A percentile compares a stretch with the other conserved stretches of the same genome.
Conservation (phyloP, 2,888 invertebrate genomes). For the Physocephala rufipes region DNA sequence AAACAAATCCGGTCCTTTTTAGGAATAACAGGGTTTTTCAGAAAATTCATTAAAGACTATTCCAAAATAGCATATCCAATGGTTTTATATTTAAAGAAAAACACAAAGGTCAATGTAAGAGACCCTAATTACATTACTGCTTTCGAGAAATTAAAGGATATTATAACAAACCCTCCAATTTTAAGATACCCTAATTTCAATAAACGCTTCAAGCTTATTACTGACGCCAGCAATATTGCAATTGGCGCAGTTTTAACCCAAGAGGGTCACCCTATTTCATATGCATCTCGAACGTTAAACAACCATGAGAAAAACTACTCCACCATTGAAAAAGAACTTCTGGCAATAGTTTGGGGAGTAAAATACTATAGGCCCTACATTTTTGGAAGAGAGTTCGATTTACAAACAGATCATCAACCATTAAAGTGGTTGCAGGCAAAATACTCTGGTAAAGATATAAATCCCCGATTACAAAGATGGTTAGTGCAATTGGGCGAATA, state of each 20-base stretch:
- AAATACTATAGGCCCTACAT: constrained; percentile 53
- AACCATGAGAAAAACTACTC: constrained; percentile 48
- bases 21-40: not conserved
- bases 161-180: too few species aligned
- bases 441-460: constrained; percentile 3
- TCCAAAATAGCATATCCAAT: constrained; percentile 48
- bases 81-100: too few species aligned
- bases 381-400: constrained; percentile 50
- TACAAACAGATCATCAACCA: constrained; percentile 56
- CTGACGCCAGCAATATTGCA: constrained; percentile 38
- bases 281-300: constrained; percentile 49
- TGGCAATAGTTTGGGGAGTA: constrained; percentile 50
- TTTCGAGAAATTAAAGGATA: too few species aligned
- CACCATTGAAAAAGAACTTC: constrained; percentile 51
- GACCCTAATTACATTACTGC: too few species aligned
- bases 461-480: constrained; percentile 23
- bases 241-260: constrained; percentile 34
- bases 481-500: constrained; percentile 26
- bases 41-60: constrained; percentile 45
- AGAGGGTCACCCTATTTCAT: constrained; percentile 39
- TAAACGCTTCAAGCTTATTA: constrained; percentile 36
- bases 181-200: constrained; percentile 39
- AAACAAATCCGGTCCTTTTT: not conserved
- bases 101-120: too few species aligned
- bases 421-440: constrained; percentile 48